Evolutionary conservation across 2,797 vertebrate species (phyloP).

Genomic region (Macropus fuliginosus): DNA sequence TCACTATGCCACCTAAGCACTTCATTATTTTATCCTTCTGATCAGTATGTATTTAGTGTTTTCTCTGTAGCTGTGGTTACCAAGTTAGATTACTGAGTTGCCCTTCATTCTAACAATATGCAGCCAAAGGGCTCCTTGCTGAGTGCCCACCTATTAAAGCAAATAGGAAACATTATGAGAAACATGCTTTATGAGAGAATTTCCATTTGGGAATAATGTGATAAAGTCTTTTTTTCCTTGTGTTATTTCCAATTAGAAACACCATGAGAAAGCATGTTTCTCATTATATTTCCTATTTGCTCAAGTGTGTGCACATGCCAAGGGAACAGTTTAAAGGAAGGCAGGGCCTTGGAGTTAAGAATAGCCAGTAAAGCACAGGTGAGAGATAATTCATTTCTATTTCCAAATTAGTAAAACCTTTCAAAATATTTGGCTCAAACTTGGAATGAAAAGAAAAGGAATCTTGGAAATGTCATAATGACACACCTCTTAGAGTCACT

Average conservation of each 20-base stretch:
- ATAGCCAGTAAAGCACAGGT: slow-evolving; percentile 72
- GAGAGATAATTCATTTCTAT: slow-evolving; percentile 64
- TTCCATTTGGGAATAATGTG: slow-evolving; percentile 79
- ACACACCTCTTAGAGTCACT: slow-evolving; percentile 38
- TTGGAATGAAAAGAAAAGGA: slow-evolving; percentile 63
- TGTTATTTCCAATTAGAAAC: slow-evolving; percentile 81
- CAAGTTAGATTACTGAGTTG: background rate
- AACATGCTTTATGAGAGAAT: slow-evolving; percentile 70
- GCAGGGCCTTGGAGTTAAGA: slow-evolving; percentile 72
- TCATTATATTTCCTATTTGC: slow-evolving; percentile 81
- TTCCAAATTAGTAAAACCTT: slow-evolving; percentile 65
- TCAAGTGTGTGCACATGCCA: slow-evolving; percentile 72
- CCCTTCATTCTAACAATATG: background rate
- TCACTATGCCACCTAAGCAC: slow-evolving; percentile 14
- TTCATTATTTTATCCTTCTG: background rate
- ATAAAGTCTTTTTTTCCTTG: slow-evolving; percentile 74
- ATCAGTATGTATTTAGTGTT: slow-evolving; percentile 21
- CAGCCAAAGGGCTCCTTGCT: slow-evolving; percentile 34
- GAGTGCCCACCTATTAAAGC: slow-evolving; percentile 59
- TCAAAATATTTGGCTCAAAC: slow-evolving; percentile 26
- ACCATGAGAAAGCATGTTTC: slow-evolving; percentile 78
- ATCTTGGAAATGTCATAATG: slow-evolving; percentile 57
- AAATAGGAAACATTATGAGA: slow-evolving; percentile 56
- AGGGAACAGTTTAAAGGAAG: slow-evolving; percentile 78
- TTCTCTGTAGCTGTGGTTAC: background rate